phyloP scores from a whole-genome alignment of 2,113 vertebrate genomes.

The Poecilia latipinna region DNA sequence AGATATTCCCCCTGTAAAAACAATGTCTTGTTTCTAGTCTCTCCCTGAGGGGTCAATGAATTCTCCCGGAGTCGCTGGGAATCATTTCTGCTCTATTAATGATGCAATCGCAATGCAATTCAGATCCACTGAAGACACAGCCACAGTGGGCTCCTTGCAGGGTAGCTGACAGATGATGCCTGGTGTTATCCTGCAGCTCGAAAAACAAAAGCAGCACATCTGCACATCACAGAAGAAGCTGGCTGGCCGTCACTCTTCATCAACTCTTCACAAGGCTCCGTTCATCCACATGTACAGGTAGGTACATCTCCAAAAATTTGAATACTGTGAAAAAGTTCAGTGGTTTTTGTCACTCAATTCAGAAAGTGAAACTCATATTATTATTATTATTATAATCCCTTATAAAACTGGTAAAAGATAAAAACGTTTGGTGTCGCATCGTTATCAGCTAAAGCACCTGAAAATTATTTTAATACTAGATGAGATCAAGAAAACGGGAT shows the following conservation, averaged over 20 bases:
- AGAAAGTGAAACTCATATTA: too few relatives aligned
- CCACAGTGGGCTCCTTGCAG: constrained; percentile 33
- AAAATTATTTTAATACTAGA: too few relatives aligned
- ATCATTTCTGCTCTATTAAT: constrained; percentile 75
- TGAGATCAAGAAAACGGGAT: too few relatives aligned
- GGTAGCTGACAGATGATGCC: constrained; percentile 53
- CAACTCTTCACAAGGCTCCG: constrained; percentile 21
- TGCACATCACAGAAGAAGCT: constrained; percentile 40
- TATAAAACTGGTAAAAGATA: neutral
- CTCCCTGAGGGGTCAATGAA: constrained; percentile 73
- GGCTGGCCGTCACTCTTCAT: constrained; percentile 41
- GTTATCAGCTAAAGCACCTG: too few relatives aligned
- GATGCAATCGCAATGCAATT: constrained; percentile 75
- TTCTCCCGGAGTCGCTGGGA: constrained; percentile 64
- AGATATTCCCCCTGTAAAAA: constrained; percentile 73
- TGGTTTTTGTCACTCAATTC: too few relatives aligned
- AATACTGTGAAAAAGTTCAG: neutral
- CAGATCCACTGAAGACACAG: constrained; percentile 56
- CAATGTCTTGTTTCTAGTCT: constrained; percentile 69
- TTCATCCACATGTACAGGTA: constrained; percentile 25
- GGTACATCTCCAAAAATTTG: neutral
- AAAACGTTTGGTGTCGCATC: too few relatives aligned
- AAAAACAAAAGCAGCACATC: constrained; percentile 52
- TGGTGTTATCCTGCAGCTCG: constrained; percentile 47
- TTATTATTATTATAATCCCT: too few relatives aligned